Evolutionary conservation across 2,797 vertebrate genomes (phyloP), one percentile per base, ranked within the genome.

Genomic region (Siniperca obscura): DNA sequence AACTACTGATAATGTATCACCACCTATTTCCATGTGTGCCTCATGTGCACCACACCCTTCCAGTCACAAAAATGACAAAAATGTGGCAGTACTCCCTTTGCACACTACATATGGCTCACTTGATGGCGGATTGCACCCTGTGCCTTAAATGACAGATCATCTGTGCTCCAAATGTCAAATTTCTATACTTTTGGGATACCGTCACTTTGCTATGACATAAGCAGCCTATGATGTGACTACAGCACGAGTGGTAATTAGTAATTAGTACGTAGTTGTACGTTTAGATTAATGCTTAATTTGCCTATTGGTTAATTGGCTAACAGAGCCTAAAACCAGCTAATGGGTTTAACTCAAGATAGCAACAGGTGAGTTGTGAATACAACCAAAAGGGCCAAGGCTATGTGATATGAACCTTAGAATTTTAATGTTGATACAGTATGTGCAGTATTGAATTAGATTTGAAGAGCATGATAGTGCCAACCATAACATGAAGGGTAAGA

Each of bases 151-250:
- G 11, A 70, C 4, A 34, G 13, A 27, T 56, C 52, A 70, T 57
- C 46, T 22, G 11, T 9, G 22, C 27, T 78, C 69, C 5, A 71
- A 74, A 77, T 80, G 13, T 65, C 50, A 65, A 0, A 66, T 44
- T 72, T 68, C 36, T 70, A 19, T 48, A 57, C 70, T 30, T 79
- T 27, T 14, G 22, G 12, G 16, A 68, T 67, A 38, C 62, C 6
- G 21, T 14, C 57, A 30, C 76, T 53, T 1, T 38, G 68, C n/a
- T 34, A 7, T 62, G 59, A 60, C 2, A 14, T 52, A 22, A 48
- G 34, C 50, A 27, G 13, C 22, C 10, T 66, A 4, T 21, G 7
- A 59, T 76, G 36, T 59, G 57, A 16, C 9, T 56, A 8, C n/a
- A 30, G 40, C 16, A 11, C 4, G 2, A 25, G 7, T 64, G 25